Percentiles rank a stretch among this genome's conserved stretches.
phyloP scores from a whole-genome alignment of 2,797 vertebrate species.

The Sebastes trivittatus region DNA sequence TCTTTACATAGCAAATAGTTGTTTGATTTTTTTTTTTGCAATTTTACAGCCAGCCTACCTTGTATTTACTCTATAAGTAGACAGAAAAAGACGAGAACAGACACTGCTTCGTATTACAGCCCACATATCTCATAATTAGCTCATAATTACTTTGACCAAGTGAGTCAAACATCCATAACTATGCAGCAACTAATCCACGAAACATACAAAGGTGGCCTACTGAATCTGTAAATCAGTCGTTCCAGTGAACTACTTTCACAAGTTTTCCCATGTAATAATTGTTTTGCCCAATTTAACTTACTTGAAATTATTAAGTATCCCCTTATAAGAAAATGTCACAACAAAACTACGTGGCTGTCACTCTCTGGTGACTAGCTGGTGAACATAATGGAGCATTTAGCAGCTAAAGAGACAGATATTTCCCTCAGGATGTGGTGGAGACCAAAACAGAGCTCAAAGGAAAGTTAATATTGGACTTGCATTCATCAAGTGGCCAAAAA shows the following conservation, averaged over 20 bases:
- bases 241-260: neutral
- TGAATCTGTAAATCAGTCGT: neutral
- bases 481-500: neutral
- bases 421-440: neutral
- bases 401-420: neutral
- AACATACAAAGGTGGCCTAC: neutral
- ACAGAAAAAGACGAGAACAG: neutral
- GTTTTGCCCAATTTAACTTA: neutral
- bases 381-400: neutral
- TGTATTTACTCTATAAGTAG: neutral
- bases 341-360: no score
- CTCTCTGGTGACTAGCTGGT: neutral
- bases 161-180: neutral
- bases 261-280: neutral
- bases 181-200: neutral
- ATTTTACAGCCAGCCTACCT: neutral
- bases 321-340: no score
- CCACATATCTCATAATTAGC: neutral
- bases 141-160: neutral
- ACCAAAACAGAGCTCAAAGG: neutral
- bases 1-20: no score
- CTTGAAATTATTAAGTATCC: neutral
- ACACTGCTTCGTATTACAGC: neutral
- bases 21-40: neutral
- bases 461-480: neutral